Conservation (phyloP, 1,140 invertebrate species). For the Battus philenor region DNA sequence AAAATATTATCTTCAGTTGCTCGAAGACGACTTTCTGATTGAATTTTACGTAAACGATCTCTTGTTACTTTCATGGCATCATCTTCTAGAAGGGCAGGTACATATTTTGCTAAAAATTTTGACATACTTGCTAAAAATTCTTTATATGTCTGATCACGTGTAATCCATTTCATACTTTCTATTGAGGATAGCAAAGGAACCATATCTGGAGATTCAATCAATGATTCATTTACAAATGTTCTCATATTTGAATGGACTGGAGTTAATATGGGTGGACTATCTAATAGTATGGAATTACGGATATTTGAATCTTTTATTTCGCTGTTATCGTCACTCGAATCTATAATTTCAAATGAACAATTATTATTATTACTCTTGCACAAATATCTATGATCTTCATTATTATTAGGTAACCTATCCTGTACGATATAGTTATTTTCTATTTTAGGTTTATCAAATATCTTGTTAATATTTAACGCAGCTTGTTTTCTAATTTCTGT, state of each 20-base stretch:
- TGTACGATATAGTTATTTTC: too few relatives aligned
- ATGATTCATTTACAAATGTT: too few relatives aligned
- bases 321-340: too few relatives aligned
- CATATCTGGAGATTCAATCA: conserved; percentile 4
- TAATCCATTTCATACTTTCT: conserved; percentile 9
- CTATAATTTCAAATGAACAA: too few relatives aligned
- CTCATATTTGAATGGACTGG: conserved; percentile 7
- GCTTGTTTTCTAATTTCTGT: conserved; percentile 24
- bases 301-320: background rate
- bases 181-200: conserved; percentile 15
- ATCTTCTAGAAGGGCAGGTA: conserved; percentile 22
- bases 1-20: conserved; percentile 18
- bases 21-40: conserved; percentile 17
- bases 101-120: conserved; percentile 26
- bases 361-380: background rate
- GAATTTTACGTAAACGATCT: conserved; percentile 21
- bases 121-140: conserved; percentile 34
- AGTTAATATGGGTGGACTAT: conserved; percentile 23
- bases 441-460: conserved; percentile 15
- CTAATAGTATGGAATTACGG: background rate
- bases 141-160: conserved; percentile 31
- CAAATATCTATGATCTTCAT: background rate
- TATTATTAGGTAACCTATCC: background rate
- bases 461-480: conserved; percentile 23
- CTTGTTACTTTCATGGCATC: conserved; percentile 28